Evolutionary conservation across 2,797 vertebrate species (phyloP), one percentile per base, ranked within the genome.

Genomic region (Siniperca scherzeri): DNA sequence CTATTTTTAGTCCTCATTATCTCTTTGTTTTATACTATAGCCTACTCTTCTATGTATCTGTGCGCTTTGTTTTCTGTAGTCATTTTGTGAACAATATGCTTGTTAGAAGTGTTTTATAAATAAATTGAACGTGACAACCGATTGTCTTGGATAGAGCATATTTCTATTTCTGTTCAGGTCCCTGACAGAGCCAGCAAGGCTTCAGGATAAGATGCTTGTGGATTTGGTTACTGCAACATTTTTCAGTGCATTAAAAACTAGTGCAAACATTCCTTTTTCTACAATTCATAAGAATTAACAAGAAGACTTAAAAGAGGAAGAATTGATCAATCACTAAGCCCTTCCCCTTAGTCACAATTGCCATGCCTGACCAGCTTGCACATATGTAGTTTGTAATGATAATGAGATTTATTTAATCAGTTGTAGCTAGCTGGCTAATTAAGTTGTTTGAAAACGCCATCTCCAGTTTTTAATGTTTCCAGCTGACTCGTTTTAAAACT

Each of bases 1-100:
- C 83, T 87, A 90, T 89, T 87, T 91, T 87, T 78, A 86, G 69
- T 9, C 30, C 74, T 92, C 67, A 81, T 89, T 83, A 82, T 82
- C 48, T 56, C 21, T 30, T 69, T 74, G 55, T 85, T 70, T 78
- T 77, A 78, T 36, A 53, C 17, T 71, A 78, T 12, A 65, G 46
- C 56, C 68, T 67, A 21, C 77, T 77, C 84, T 55, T 62, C 19
- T 5, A 27, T 60, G 61, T 61, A 36, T 62, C 56, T 74, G 52
- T 70, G 36, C 5, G 46, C 42, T 73, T 73, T 87, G 50, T 72
- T 75, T 78, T 56, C 48, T 71, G 22, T 65, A 30, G 76, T 70
- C 65, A 77, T 62, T 80, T 81, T 74, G 70, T 42, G 44, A 81
- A 68, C 11, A 76, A 74, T 64, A 9, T 25, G 40, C 55, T 75